Base-by-base conservation (phyloP, 2,797 vertebrate genomes). In the Crocidura indochinensis region DNA sequence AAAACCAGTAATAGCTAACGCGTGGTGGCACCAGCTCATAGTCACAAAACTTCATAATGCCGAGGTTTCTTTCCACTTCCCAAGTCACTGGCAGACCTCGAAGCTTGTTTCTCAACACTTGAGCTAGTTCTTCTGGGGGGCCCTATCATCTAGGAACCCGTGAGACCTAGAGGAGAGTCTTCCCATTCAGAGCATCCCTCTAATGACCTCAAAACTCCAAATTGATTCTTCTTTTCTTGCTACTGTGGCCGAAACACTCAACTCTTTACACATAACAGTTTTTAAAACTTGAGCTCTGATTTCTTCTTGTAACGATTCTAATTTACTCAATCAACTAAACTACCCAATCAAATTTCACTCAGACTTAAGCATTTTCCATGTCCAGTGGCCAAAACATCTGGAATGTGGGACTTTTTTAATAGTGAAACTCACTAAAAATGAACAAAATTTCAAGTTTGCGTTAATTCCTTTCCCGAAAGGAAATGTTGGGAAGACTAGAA, bases 301-400 rank as follows among this genome's bases (percentile, higher is more conserved):
- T 86, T 92, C 51, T n/a, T 56, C 27, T 46, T 76, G 88, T 83
- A 49, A 31, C 69, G 51, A 90, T 31, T 72, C 84, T 87, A 82
- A 80, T 85, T 24, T 26, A 67, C 44, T 74, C 81, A 78, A 94
- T 89, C 88, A 91, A 74, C 71, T 60, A 26, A 94, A 88, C 46
- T 27, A 88, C 29, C 17, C 91, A 82, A 76, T 47, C 75, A 73
- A 85, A 91, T 29, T 68, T 88, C 49, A 46, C 91, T 87, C 85
- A 84, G 38, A 89, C 24, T 74, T 83, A 86, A 38, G 67, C 29
- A 71, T 79, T 88, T 94, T 65, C 73, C n/a, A 78, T 72, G 81
- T 29, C 74, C 71, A 88, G 11, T 62, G 72, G n/a, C 53, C 75
- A 75, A 87, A 91, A 84, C 47, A 93, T 87, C 67, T 84, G 29